Evolutionary conservation across 1,140 invertebrate species (phyloP).

Genomic region (Belonocnema kinseyi): DNA sequence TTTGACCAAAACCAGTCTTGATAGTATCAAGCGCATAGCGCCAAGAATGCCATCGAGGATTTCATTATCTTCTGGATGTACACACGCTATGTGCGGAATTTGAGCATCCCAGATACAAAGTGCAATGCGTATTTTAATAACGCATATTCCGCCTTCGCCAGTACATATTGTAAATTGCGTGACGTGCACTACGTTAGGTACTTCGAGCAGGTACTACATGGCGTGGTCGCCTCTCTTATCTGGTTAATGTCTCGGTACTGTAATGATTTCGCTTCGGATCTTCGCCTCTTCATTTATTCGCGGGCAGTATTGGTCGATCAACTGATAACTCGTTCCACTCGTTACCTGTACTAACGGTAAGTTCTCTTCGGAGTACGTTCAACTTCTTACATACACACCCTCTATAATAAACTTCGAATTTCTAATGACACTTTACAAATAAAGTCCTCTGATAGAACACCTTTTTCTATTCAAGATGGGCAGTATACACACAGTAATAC

Average conservation of each 20-base stretch:
- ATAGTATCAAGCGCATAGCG: no score
- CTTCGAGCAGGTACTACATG: background rate
- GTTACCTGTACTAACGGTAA: slow-evolving; percentile 42
- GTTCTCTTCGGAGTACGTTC: slow-evolving; percentile 33
- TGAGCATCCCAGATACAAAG: slow-evolving; percentile 6
- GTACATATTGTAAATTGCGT: slow-evolving; percentile 36
- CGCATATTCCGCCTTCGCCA: slow-evolving; percentile 1
- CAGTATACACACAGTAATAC: no score
- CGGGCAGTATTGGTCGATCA: slow-evolving; percentile 46
- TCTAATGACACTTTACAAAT: slow-evolving; percentile 37
- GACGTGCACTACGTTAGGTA: background rate
- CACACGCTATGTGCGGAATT: background rate
- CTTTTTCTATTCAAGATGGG: background rate
- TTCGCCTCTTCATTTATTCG: slow-evolving; percentile 48
- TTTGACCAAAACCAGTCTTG: no score
- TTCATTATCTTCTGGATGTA: no score
- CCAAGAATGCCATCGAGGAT: no score
- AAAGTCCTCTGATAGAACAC: slow-evolving; percentile 10
- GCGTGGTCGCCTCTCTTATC: slow-evolving; percentile 37
- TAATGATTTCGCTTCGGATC: slow-evolving; percentile 46
- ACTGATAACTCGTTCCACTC: slow-evolving; percentile 49
- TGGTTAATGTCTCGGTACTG: slow-evolving; percentile 44
- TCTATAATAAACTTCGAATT: slow-evolving; percentile 40
- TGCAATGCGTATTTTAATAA: slow-evolving; percentile 29
- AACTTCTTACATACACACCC: slow-evolving; percentile 31